These are phyloP conservation scores for Nomada ferruginata DNA, from an alignment of 2,888 invertebrate species.

Conservation along the genomic window DNA sequence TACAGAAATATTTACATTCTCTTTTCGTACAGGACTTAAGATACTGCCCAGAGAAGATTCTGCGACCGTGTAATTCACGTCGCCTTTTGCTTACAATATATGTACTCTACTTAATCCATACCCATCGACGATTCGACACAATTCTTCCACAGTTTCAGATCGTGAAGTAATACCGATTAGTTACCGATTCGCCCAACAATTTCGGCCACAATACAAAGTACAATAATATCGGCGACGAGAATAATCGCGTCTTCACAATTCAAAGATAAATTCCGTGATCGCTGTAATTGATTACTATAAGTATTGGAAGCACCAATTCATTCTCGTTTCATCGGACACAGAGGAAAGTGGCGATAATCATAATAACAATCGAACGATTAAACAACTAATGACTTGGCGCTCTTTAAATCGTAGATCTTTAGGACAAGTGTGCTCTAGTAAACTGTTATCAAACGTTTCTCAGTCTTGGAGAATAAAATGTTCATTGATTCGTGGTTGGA, in stretches of 20 bases:
- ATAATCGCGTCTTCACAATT: background rate
- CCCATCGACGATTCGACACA: too few relatives aligned
- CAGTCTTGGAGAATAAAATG: slow-evolving; percentile 66
- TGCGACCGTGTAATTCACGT: too few relatives aligned
- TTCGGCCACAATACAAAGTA: background rate
- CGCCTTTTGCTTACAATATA: too few relatives aligned
- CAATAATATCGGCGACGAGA: background rate
- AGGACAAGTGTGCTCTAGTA: slow-evolving; percentile 51
- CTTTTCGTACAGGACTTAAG: slow-evolving; percentile 3
- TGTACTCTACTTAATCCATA: too few relatives aligned
- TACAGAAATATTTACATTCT: slow-evolving; percentile 46
- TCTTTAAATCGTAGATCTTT: slow-evolving; percentile 35
- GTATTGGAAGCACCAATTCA: slow-evolving; percentile 58
- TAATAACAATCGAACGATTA: slow-evolving; percentile 44
- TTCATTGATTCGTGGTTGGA: slow-evolving; percentile 36
- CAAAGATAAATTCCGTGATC: background rate
- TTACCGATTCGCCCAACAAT: too few relatives aligned
- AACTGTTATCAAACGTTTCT: slow-evolving; percentile 67
- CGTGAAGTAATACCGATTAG: too few relatives aligned
- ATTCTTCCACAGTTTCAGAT: too few relatives aligned
- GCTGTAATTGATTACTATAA: slow-evolving; percentile 16
- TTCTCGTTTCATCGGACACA: slow-evolving; percentile 19
- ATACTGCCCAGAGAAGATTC: background rate
- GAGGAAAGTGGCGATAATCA: slow-evolving; percentile 26
- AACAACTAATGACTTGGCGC: slow-evolving; percentile 52